phyloP scores from a whole-genome alignment of 2,113 vertebrate species.

The Microcebus murinus region DNA sequence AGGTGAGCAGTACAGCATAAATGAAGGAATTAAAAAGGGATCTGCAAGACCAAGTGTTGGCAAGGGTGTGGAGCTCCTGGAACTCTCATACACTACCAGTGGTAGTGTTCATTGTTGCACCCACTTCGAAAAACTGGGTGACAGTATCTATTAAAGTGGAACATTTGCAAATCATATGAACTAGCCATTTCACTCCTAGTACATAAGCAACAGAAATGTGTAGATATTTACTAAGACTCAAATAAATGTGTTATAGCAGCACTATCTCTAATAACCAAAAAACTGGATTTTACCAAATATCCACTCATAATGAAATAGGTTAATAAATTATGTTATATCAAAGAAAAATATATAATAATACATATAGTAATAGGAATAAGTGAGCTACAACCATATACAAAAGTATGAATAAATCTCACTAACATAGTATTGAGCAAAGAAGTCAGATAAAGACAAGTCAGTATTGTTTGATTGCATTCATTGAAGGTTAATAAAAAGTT shows the following conservation, averaged over 20 bases:
- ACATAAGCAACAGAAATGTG: not conserved
- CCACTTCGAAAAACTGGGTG: not conserved
- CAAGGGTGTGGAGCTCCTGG: not conserved
- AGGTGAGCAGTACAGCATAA: not conserved
- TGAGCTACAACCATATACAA: not conserved
- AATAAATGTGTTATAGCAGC: not conserved
- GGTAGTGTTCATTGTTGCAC: not conserved
- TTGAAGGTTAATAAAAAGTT: not conserved
- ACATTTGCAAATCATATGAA: not conserved
- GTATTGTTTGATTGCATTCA: not conserved
- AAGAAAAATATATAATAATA: not conserved
- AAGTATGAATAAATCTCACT: not conserved
- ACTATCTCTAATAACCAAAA: not conserved
- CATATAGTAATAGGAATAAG: not conserved
- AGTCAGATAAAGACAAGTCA: not conserved
- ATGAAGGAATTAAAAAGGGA: not conserved
- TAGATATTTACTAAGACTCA: not conserved
- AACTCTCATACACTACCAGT: not conserved
- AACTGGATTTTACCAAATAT: not conserved
- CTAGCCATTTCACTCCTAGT: not conserved
- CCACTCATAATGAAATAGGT: not conserved
- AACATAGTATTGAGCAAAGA: not conserved
- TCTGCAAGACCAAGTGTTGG: not conserved
- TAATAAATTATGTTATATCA: not conserved
- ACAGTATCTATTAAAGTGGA: not conserved